These are phyloP conservation scores for Phenganax subtilis DNA, from an alignment of 92 coral and sea anemone species.

Conservation along the genomic window DNA sequence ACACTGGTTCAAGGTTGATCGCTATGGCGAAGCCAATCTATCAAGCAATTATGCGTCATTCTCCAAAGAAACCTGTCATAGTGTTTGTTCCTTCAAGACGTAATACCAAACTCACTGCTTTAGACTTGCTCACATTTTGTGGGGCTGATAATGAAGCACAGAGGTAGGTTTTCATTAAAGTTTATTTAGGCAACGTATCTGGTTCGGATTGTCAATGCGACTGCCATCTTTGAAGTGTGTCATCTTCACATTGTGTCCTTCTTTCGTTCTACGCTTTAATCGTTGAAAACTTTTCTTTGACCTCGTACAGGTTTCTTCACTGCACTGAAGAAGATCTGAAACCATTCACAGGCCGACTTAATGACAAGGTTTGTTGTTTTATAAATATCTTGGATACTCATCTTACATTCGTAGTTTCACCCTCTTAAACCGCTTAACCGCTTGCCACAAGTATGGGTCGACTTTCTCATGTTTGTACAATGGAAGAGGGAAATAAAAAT, in stretches of 20 bases:
- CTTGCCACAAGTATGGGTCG: conserved; percentile 19
- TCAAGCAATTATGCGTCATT: conserved; percentile 87
- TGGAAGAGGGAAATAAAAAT: conserved; percentile 16
- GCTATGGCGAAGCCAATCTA: conserved; percentile 98
- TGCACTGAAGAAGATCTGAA: conserved; percentile 96
- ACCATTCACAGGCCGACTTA: conserved; percentile 79
- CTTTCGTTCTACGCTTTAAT: no score
- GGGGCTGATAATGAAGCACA: conserved; percentile 96
- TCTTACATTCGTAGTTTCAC: not conserved
- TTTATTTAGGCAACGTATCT: no score
- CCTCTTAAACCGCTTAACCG: conserved; percentile 15
- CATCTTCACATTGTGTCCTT: no score
- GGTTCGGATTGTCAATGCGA: no score
- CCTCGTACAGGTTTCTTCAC: conserved; percentile 65
- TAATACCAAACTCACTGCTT: conserved; percentile 86
- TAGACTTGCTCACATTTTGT: conserved; percentile 83
- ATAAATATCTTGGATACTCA: not conserved
- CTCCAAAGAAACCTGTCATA: conserved; percentile 90
- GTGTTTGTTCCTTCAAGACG: conserved; percentile 95
- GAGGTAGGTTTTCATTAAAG: conserved; percentile 48
- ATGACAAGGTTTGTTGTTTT: conserved; percentile 65
- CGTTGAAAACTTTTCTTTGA: not conserved
- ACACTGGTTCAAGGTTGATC: conserved; percentile 91
- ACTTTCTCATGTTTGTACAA: conserved; percentile 30
- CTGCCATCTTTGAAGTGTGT: no score